Evolutionary conservation across 2,797 vertebrate genomes (phyloP).

Genomic region (Molossus alvarezi): DNA sequence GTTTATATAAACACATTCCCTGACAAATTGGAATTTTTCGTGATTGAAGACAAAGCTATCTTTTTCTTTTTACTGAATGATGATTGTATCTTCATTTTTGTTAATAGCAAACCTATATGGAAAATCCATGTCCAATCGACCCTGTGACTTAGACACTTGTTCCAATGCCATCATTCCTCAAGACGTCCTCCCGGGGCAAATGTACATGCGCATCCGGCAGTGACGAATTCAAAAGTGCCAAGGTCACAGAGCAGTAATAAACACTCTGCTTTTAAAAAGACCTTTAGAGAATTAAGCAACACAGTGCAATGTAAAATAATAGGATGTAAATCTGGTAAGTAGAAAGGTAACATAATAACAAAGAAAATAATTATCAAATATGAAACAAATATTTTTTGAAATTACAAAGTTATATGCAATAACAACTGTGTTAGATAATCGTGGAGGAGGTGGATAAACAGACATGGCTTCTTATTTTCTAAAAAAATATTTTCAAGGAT

Average conservation of each 20-base stretch:
- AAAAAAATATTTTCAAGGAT: not conserved
- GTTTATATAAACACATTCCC: not conserved
- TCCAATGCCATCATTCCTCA: not conserved
- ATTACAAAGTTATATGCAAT: not conserved
- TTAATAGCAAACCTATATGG: not conserved
- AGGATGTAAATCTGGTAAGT: not conserved
- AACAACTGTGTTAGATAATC: not conserved
- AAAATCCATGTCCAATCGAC: not conserved
- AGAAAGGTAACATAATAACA: not conserved
- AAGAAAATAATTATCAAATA: not conserved
- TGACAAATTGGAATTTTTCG: conserved; percentile 20
- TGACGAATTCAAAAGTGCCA: not conserved
- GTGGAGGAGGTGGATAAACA: not conserved
- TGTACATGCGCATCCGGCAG: fast-evolving
- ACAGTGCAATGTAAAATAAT: not conserved
- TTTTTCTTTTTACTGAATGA: not conserved
- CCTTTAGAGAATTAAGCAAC: not conserved
- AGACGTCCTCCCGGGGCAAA: not conserved
- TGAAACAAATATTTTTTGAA: not conserved
- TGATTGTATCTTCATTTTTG: conserved; percentile 21
- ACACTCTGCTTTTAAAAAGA: not conserved
- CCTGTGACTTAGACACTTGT: not conserved
- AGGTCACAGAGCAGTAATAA: not conserved
- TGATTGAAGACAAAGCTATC: not conserved
- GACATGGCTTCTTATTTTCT: not conserved